A percentile compares a stretch with the other conserved stretches of the same genome.
Evolutionary conservation across 2,888 invertebrate species (phyloP).

Genomic region (Cryptocephalus primarius): DNA sequence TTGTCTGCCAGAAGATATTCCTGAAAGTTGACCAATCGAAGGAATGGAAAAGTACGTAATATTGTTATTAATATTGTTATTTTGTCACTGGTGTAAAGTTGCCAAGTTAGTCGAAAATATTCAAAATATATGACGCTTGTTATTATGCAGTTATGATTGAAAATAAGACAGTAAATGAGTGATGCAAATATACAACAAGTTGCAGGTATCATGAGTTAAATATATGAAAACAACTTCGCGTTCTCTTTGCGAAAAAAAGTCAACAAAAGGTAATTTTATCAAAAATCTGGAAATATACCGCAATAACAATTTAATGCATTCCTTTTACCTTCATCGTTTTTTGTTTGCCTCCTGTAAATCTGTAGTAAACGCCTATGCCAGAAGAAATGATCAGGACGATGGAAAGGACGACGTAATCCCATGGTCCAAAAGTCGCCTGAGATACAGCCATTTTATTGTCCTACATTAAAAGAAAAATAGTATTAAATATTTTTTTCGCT

Average conservation of each 20-base stretch:
- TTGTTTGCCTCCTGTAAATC: conserved; percentile 76
- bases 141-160: no score
- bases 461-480: no score
- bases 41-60: not conserved
- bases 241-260: no score
- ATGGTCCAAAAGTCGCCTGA: conserved; percentile 42
- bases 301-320: no score
- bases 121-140: no score
- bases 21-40: conserved; percentile 35
- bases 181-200: no score
- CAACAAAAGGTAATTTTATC: no score
- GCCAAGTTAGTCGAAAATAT: no score
- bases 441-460: not conserved
- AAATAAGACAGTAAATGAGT: not conserved
- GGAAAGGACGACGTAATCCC: conserved; percentile 69
- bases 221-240: no score
- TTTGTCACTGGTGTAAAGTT: not conserved
- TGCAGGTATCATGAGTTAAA: no score
- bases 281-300: no score
- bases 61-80: not conserved
- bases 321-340: conserved; percentile 65
- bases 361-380: conserved; percentile 71
- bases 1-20: conserved; percentile 77
- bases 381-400: conserved; percentile 61
- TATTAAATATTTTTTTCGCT: no score